A percentile compares a stretch with the other conserved stretches of the same genome.
These are phyloP conservation scores for Drosophila falleni DNA, from an alignment of 2,888 invertebrate genomes.

Conservation along the genomic window DNA sequence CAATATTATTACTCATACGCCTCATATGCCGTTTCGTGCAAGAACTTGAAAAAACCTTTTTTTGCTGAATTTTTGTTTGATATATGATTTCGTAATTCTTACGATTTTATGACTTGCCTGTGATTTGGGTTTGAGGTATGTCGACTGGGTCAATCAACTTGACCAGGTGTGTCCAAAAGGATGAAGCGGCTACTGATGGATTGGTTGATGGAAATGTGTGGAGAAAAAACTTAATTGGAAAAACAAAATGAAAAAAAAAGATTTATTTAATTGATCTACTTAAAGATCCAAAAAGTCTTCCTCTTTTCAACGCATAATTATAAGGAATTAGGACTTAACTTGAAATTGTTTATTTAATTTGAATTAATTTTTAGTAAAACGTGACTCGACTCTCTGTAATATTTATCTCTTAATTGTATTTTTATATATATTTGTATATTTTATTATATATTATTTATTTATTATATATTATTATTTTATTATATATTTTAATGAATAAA, in stretches of 20 bases:
- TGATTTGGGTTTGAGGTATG: slow-evolving; percentile 24
- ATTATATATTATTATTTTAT: too few relatives aligned
- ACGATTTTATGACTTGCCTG: slow-evolving; percentile 40
- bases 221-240: too few relatives aligned
- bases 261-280: not conserved
- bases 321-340: too few relatives aligned
- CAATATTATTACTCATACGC: slow-evolving; percentile 60
- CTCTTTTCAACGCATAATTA: too few relatives aligned
- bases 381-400: too few relatives aligned
- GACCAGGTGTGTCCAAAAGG: not conserved
- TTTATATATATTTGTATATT: too few relatives aligned
- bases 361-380: too few relatives aligned
- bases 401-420: too few relatives aligned
- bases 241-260: not conserved
- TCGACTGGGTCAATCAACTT: slow-evolving; percentile 6
- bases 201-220: not conserved
- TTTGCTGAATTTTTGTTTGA: slow-evolving; percentile 32
- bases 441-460: too few relatives aligned
- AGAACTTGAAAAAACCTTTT: slow-evolving; percentile 19
- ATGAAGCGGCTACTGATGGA: too few relatives aligned
- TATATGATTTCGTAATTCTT: slow-evolving; percentile 49
- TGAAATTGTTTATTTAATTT: too few relatives aligned
- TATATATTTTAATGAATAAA: not conserved
- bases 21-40: slow-evolving; percentile 52
- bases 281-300: too few relatives aligned